These are phyloP conservation scores for Vanacampus margaritifer DNA, from an alignment of 2,113 vertebrate species.

Conservation along the genomic window DNA sequence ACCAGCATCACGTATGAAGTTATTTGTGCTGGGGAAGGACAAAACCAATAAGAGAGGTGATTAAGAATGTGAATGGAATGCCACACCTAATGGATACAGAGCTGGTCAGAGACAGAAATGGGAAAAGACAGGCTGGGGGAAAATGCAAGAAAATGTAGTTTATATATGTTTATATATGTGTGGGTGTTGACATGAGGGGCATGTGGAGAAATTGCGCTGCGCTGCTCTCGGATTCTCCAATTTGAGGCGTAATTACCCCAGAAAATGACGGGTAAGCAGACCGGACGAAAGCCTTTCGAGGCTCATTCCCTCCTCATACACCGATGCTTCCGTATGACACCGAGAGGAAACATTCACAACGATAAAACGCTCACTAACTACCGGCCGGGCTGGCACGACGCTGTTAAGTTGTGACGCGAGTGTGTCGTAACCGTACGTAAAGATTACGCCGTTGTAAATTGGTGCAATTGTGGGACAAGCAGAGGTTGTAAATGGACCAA, in stretches of 20 bases:
- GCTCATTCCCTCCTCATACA: constrained; percentile 20
- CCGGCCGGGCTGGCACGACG: neutral
- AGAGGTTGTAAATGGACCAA: neutral
- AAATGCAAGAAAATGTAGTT: constrained; percentile 29
- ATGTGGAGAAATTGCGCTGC: constrained; percentile 40
- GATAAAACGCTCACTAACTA: neutral
- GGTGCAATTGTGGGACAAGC: neutral
- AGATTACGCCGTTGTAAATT: neutral
- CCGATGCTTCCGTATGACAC: constrained; percentile 10
- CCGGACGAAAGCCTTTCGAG: constrained; percentile 37
- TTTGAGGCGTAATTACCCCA: constrained; percentile 70
- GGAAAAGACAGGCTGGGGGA: constrained; percentile 31
- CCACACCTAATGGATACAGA: constrained; percentile 73
- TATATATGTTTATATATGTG: constrained; percentile 16
- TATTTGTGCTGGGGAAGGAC: constrained; percentile 60
- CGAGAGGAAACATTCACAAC: constrained; percentile 19
- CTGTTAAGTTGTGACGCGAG: neutral
- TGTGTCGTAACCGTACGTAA: neutral
- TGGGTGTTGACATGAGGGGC: constrained; percentile 11
- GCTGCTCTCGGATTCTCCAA: constrained; percentile 51
- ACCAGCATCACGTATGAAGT: constrained; percentile 53
- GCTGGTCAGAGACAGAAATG: constrained; percentile 44
- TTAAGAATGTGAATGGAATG: constrained; percentile 74
- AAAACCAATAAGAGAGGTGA: constrained; percentile 56
- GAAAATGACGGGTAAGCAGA: constrained; percentile 56